phyloP scores from a whole-genome alignment of 2,797 vertebrate species.

The Nannoperca obscura region DNA sequence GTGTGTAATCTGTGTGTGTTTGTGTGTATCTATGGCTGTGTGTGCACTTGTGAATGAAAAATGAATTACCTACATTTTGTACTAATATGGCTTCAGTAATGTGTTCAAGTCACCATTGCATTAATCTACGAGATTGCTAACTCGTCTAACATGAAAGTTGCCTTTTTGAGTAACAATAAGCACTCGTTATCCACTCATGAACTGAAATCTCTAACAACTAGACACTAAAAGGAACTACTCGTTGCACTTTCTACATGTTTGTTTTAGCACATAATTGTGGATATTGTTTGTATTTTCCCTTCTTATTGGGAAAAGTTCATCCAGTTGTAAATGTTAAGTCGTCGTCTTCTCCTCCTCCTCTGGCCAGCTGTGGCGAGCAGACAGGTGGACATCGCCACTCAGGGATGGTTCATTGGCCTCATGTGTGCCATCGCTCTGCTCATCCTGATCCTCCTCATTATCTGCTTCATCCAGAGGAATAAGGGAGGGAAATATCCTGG shows the following conservation, averaged over 20 bases:
- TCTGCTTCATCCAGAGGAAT: conserved; percentile 99
- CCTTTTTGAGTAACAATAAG: conserved; percentile 38
- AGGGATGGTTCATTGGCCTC: conserved; percentile 99
- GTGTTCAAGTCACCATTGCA: conserved; percentile 27
- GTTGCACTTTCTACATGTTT: not conserved
- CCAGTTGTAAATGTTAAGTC: conserved; percentile 18
- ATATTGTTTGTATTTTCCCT: not conserved
- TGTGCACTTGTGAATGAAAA: conserved; percentile 17
- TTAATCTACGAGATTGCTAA: conserved; percentile 50
- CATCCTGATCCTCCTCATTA: conserved; percentile 96
- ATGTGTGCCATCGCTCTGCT: conserved; percentile 99
- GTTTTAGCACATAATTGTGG: conserved; percentile 10
- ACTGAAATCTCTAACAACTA: conserved; percentile 31
- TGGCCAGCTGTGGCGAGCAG: conserved; percentile 93
- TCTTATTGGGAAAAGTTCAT: not conserved
- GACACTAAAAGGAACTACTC: conserved; percentile 8
- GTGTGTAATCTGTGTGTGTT: conserved; percentile 41
- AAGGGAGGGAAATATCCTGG: conserved; percentile 99
- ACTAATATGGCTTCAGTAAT: conserved; percentile 43
- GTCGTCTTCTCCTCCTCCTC: conserved; percentile 34
- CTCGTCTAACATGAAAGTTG: conserved; percentile 51
- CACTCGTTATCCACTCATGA: conserved; percentile 41
- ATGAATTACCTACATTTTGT: conserved; percentile 12
- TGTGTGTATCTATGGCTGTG: conserved; percentile 32
- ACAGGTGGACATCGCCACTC: conserved; percentile 97